These are phyloP conservation scores for Quadriops clusia DNA, from an alignment of 2,888 invertebrate species.

Conservation along the genomic window DNA sequence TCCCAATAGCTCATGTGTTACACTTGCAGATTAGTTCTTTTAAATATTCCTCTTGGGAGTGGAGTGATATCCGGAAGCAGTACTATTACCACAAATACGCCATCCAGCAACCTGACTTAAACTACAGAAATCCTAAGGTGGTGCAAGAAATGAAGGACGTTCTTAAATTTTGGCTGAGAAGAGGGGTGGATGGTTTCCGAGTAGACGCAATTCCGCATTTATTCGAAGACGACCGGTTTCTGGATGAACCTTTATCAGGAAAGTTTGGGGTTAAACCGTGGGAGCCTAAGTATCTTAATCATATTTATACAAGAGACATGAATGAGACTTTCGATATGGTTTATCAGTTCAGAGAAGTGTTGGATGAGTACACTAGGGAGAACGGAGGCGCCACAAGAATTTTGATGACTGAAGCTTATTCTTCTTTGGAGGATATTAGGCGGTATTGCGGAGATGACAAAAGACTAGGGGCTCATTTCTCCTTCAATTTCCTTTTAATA, in stretches of 20 bases:
- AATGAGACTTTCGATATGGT: slow-evolving; percentile 52
- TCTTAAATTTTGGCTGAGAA: slow-evolving; percentile 66
- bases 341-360: slow-evolving; percentile 50
- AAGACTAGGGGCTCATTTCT: slow-evolving; percentile 54
- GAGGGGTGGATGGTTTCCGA: slow-evolving; percentile 77
- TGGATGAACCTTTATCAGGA: slow-evolving; percentile 36
- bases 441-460: slow-evolving; percentile 50
- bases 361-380: slow-evolving; percentile 43
- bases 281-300: slow-evolving; percentile 45
- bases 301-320: slow-evolving; percentile 48
- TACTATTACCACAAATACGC: slow-evolving; percentile 71
- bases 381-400: slow-evolving; percentile 42
- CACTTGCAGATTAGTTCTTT: too few relatives aligned
- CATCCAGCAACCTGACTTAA: slow-evolving; percentile 66
- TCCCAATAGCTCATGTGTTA: too few relatives aligned
- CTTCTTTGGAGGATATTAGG: slow-evolving; percentile 45
- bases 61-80: slow-evolving; percentile 44
- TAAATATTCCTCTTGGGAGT: slow-evolving; percentile 22
- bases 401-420: slow-evolving; percentile 68
- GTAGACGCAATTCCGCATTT: slow-evolving; percentile 57
- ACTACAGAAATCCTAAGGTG: slow-evolving; percentile 58
- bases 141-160: slow-evolving; percentile 55
- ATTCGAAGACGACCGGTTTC: slow-evolving; percentile 32
- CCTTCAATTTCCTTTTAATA: slow-evolving; percentile 68
- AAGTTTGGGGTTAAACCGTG: slow-evolving; percentile 33